phyloP scores from a whole-genome alignment of 2,113 vertebrate genomes.

The Rissa tridactyla region DNA sequence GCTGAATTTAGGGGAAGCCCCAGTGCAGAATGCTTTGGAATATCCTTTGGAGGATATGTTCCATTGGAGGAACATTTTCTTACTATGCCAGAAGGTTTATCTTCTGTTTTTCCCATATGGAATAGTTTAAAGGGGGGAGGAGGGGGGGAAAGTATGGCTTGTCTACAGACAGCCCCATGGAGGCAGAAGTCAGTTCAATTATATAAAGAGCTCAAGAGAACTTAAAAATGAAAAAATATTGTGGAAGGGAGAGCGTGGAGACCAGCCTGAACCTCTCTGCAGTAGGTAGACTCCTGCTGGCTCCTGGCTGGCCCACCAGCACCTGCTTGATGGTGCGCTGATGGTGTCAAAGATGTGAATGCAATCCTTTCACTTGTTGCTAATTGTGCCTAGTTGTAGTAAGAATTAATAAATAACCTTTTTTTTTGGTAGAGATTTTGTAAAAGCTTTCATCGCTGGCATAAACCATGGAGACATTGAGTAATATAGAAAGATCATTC shows the following conservation, averaged over 20 bases:
- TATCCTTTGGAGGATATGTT: neutral
- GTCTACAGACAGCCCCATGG: neutral
- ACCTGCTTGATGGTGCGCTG: neutral
- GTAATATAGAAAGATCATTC: neutral
- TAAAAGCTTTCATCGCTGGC: neutral
- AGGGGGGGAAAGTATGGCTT: rapidly evolving
- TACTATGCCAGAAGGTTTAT: neutral
- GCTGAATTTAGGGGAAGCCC: neutral
- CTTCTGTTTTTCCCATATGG: neutral
- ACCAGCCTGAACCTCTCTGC: neutral
- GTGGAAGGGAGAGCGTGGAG: neutral
- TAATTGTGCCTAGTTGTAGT: neutral
- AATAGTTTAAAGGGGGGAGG: neutral
- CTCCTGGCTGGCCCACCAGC: neutral
- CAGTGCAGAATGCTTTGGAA: neutral
- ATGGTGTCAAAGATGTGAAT: neutral
- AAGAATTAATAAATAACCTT: neutral
- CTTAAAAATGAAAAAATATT: neutral
- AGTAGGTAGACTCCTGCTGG: neutral
- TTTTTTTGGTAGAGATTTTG: neutral
- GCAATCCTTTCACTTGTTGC: neutral
- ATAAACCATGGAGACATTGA: rapidly evolving
- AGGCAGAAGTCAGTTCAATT: neutral
- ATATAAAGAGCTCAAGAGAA: neutral
- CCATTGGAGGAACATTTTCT: neutral